Conservation (phyloP, 2,797 vertebrate species). For the Microctenopoma stevenorrisi region DNA sequence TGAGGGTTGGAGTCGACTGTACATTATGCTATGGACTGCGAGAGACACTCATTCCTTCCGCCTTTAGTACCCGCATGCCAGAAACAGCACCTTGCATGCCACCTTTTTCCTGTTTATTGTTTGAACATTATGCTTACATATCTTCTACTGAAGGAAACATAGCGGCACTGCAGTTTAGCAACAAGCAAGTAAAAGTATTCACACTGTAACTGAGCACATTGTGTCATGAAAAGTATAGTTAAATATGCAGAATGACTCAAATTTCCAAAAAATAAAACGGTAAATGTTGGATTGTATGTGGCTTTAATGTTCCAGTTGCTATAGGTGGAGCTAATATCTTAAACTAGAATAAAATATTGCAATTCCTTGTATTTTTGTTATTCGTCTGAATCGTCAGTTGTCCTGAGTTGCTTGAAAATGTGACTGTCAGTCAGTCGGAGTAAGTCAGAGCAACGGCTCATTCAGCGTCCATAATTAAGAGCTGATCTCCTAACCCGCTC, state of each 20-base stretch:
- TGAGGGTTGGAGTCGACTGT: constrained; percentile 21
- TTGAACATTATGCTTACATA: constrained; percentile 7
- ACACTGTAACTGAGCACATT: not conserved
- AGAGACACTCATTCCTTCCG: constrained; percentile 36
- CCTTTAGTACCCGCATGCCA: constrained; percentile 21
- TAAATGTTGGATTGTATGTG: too few species aligned
- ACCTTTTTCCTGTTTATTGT: constrained; percentile 60
- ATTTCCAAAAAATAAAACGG: too few species aligned
- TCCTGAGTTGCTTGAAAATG: too few species aligned
- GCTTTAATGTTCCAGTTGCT: too few species aligned
- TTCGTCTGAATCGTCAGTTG: too few species aligned
- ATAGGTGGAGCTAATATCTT: too few species aligned
- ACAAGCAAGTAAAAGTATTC: not conserved
- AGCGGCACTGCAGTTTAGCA: not conserved
- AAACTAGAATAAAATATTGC: too few species aligned
- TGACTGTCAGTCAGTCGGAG: too few species aligned
- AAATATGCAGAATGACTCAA: not conserved
- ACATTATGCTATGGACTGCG: constrained; percentile 28
- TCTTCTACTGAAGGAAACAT: not conserved
- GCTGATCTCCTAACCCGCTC: not conserved
- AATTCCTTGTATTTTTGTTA: too few species aligned
- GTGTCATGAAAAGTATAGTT: too few species aligned
- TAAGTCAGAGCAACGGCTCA: constrained; percentile 2
- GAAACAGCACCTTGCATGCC: constrained; percentile 39
- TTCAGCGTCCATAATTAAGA: not conserved